phyloP scores from a whole-genome alignment of 1,140 invertebrate genomes.

The Samia ricini region DNA sequence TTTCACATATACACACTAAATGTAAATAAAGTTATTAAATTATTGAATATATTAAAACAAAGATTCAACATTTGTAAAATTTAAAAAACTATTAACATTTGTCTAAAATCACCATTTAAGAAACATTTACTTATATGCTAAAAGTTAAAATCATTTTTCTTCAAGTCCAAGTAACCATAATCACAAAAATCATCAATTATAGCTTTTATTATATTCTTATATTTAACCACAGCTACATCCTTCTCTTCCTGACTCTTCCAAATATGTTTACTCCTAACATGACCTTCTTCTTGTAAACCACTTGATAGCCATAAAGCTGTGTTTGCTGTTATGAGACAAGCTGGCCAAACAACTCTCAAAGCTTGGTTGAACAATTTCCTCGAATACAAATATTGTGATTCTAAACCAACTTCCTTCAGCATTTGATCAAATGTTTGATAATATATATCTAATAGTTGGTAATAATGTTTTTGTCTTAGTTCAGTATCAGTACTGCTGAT shows the following conservation, averaged over 20 bases:
- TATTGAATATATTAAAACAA: background rate
- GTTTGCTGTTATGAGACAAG: constrained; percentile 58
- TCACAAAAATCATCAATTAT: constrained; percentile 55
- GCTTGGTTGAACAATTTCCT: constrained; percentile 46
- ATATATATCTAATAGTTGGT: constrained; percentile 48
- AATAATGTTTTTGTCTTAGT: constrained; percentile 39
- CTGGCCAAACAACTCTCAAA: constrained; percentile 47
- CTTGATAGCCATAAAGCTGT: constrained; percentile 59
- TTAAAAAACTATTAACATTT: background rate
- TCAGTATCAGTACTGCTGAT: constrained; percentile 41
- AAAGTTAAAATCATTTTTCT: background rate
- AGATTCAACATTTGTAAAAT: no score
- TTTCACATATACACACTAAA: no score
- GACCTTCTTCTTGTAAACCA: constrained; percentile 61
- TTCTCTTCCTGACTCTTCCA: constrained; percentile 42
- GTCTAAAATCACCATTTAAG: background rate
- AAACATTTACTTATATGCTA: background rate
- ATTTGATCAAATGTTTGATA: constrained; percentile 42
- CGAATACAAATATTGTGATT: constrained; percentile 33
- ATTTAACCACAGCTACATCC: constrained; percentile 34
- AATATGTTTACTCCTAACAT: constrained; percentile 56
- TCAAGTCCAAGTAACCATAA: constrained; percentile 6
- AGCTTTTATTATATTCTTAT: constrained; percentile 42
- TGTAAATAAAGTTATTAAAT: no score
- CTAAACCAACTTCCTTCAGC: constrained; percentile 28